These are phyloP conservation scores for Papilio aristodemus DNA, from an alignment of 1,140 invertebrate genomes.

Conservation along the genomic window DNA sequence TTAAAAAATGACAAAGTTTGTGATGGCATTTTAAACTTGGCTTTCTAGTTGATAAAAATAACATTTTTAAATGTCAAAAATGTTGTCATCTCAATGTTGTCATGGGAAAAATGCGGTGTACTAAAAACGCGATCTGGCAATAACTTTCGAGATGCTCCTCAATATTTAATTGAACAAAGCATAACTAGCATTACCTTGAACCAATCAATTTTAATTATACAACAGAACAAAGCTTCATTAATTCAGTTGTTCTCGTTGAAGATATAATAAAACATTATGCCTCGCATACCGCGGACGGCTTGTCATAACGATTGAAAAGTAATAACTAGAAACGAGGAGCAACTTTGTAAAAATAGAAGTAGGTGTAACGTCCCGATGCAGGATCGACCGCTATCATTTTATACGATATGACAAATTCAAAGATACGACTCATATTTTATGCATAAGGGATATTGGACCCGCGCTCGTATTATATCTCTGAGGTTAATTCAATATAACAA, in stretches of 20 bases:
- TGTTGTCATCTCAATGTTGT: background rate
- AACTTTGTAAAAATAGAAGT: slow-evolving; percentile 40
- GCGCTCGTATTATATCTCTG: slow-evolving; percentile 32
- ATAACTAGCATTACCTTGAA: slow-evolving; percentile 41
- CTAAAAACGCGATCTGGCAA: background rate
- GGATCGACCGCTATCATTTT: slow-evolving; percentile 48
- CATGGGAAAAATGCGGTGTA: slow-evolving; percentile 5
- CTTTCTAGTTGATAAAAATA: too few relatives aligned
- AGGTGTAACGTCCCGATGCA: slow-evolving; percentile 40
- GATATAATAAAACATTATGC: slow-evolving; percentile 49
- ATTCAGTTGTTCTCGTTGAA: slow-evolving; percentile 54
- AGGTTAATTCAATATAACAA: background rate
- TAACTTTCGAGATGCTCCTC: slow-evolving; percentile 18
- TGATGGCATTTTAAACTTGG: slow-evolving; percentile 16
- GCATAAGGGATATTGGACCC: slow-evolving; percentile 58
- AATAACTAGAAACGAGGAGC: slow-evolving; percentile 31
- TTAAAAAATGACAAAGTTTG: too few relatives aligned
- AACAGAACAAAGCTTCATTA: slow-evolving; percentile 57
- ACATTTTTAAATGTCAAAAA: background rate
- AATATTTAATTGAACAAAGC: slow-evolving; percentile 41
- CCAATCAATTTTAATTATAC: slow-evolving; percentile 51
- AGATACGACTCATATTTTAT: slow-evolving; percentile 69
- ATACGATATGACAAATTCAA: slow-evolving; percentile 68
- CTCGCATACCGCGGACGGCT: slow-evolving; percentile 48
- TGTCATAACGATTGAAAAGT: slow-evolving; percentile 60